Evolutionary conservation across 2,797 vertebrate species (phyloP).

Genomic region (Sciurus vulgaris): DNA sequence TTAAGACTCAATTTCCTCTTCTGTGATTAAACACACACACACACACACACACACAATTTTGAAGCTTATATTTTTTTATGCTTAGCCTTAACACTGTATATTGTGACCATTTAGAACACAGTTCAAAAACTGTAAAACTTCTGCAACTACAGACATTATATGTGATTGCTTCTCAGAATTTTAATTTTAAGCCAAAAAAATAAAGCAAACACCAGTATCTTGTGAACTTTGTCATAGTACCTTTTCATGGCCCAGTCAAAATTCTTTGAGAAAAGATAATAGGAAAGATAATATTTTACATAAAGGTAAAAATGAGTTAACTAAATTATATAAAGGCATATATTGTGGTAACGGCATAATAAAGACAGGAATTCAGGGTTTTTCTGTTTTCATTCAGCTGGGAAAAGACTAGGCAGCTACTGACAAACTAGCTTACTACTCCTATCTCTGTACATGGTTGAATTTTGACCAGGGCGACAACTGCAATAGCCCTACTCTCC

Average conservation of each 20-base stretch:
- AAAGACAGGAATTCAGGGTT: background rate
- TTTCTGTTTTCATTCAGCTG: background rate
- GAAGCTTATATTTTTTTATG: background rate
- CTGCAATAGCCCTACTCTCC: background rate
- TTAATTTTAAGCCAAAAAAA: slow-evolving; percentile 51
- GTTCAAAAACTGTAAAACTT: background rate
- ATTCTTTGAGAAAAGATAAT: background rate
- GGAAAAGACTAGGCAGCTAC: background rate
- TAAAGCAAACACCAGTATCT: background rate
- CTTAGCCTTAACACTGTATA: background rate
- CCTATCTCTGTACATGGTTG: background rate
- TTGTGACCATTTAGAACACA: background rate
- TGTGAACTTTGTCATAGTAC: background rate
- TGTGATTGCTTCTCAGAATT: background rate
- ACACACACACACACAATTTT: background rate
- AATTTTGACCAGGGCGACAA: slow-evolving; percentile 8
- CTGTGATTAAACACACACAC: background rate
- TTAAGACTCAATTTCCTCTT: background rate
- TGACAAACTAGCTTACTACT: background rate
- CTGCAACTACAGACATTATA: slow-evolving; percentile 1
- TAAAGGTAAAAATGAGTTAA: background rate
- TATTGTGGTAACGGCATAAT: background rate
- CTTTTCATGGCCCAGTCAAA: slow-evolving; percentile 23
- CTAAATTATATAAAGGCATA: background rate
- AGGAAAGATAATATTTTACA: slow-evolving; percentile 20